phyloP scores from a whole-genome alignment of 2,797 vertebrate species.

The Dipus sagitta region DNA sequence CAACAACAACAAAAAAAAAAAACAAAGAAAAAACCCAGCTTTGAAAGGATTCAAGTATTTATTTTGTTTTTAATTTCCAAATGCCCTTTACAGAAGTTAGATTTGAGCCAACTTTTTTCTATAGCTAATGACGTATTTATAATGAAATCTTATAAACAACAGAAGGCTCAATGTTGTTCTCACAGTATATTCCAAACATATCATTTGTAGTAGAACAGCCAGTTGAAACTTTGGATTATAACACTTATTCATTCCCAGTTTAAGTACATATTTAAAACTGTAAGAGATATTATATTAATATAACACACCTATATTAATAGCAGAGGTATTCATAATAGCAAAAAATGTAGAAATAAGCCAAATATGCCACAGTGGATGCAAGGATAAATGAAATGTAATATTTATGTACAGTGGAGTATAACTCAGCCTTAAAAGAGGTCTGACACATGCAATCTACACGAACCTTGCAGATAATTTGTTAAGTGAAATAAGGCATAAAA shows the following conservation, averaged over 20 bases:
- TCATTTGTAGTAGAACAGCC: too few relatives aligned
- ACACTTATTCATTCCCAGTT: background rate
- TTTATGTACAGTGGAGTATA: background rate
- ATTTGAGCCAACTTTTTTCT: conserved; percentile 16
- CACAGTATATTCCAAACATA: too few relatives aligned
- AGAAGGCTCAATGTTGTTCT: too few relatives aligned
- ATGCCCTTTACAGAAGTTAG: background rate
- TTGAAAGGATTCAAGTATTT: background rate
- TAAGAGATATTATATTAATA: background rate
- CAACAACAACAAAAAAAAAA: too few relatives aligned
- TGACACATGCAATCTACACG: background rate
- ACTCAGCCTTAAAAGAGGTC: background rate
- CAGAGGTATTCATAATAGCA: background rate
- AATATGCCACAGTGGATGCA: background rate
- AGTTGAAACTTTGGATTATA: too few relatives aligned
- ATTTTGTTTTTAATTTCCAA: background rate
- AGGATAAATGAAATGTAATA: background rate
- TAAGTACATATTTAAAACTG: background rate
- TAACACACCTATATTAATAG: background rate
- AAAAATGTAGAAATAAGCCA: background rate
- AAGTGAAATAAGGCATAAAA: background rate
- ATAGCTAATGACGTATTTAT: too few relatives aligned
- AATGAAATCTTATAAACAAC: too few relatives aligned
- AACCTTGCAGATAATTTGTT: background rate
- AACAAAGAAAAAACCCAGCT: background rate